A percentile compares a stretch with the other conserved stretches of the same genome.
Evolutionary conservation across 2,113 vertebrate genomes (phyloP).

Genomic region (Rhinolophus ferrumequinum): DNA sequence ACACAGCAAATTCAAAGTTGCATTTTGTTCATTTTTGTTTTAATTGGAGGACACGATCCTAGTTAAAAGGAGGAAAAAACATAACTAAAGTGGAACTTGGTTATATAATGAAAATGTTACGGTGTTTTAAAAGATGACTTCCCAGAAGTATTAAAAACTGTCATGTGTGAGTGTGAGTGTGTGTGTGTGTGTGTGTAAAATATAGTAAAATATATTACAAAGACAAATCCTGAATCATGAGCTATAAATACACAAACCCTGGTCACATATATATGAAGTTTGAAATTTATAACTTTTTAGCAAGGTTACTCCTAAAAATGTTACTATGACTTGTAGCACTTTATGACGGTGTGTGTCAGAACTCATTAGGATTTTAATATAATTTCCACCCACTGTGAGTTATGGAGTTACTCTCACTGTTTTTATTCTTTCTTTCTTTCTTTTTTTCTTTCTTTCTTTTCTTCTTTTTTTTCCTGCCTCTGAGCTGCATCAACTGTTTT

Average conservation of each 20-base stretch:
- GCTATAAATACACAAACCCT: neutral
- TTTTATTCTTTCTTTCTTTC: neutral
- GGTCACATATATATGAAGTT: slow-evolving; percentile 34
- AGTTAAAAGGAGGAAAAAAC: neutral
- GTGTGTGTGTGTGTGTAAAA: neutral
- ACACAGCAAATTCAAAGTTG: neutral
- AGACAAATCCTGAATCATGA: slow-evolving; percentile 25
- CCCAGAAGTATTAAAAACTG: neutral
- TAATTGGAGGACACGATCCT: neutral
- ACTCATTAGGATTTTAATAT: slow-evolving; percentile 53
- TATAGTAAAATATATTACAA: neutral
- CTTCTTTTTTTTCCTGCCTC: neutral
- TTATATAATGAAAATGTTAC: slow-evolving; percentile 19
- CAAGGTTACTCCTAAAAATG: slow-evolving; percentile 28
- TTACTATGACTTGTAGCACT: slow-evolving; percentile 27
- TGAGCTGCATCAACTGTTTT: slow-evolving; percentile 22
- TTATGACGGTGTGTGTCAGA: slow-evolving; percentile 14
- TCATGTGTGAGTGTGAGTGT: neutral
- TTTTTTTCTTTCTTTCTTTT: too few relatives aligned
- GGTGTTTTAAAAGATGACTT: slow-evolving; percentile 19
- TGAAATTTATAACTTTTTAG: slow-evolving; percentile 56
- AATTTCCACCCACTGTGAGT: slow-evolving; percentile 68
- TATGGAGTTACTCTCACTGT: neutral
- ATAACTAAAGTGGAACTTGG: neutral
- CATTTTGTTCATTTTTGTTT: neutral